Conservation (phyloP, 2,797 vertebrate species). For the Adelosebastes latens region DNA sequence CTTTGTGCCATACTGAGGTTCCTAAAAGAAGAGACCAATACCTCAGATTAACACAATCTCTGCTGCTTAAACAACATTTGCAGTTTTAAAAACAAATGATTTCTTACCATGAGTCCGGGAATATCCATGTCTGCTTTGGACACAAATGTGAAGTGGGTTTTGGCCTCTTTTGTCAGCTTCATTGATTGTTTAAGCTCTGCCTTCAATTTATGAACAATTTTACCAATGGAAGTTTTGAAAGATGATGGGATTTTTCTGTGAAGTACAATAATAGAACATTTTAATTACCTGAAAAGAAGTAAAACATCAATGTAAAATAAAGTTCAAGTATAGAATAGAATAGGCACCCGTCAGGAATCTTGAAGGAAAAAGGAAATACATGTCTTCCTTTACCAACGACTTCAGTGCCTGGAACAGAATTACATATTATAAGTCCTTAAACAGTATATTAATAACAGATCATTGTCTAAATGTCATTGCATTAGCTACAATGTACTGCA, state of each 20-base stretch:
- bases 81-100: neutral
- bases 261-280: neutral
- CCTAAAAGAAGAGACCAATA: constrained; percentile 24
- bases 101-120: constrained; percentile 68
- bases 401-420: constrained; percentile 46
- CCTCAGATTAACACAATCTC: neutral
- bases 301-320: accelerated
- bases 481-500: neutral
- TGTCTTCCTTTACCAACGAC: constrained; percentile 67
- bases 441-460: neutral
- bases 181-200: constrained; percentile 73
- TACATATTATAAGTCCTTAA: neutral
- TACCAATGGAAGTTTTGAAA: constrained; percentile 56
- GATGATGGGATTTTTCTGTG: constrained; percentile 75
- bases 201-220: constrained; percentile 69
- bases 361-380: constrained; percentile 72
- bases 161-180: constrained; percentile 52
- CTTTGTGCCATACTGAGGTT: constrained; percentile 53
- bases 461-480: neutral
- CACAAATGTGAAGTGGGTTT: constrained; percentile 71
- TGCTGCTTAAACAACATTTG: neutral
- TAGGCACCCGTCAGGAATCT: constrained; percentile 72
- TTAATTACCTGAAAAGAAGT: accelerated
- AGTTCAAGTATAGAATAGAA: neutral
- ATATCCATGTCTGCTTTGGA: constrained; percentile 65